Conservation (phyloP, 2,888 invertebrate genomes). For the Drosophila fulvimacula region DNA sequence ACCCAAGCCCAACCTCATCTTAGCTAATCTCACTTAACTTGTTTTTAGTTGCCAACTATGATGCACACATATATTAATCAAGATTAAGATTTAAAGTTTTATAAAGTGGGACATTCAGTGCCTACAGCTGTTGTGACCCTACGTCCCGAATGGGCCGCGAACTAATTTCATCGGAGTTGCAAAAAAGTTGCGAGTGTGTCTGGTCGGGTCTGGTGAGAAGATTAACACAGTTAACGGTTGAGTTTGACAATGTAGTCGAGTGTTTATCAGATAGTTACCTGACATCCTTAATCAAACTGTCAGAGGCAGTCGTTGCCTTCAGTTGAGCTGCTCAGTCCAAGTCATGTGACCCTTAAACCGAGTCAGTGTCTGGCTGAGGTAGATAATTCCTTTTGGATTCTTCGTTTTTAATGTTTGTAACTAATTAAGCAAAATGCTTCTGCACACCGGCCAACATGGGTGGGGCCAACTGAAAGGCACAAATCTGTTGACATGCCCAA, state of each 20-base stretch:
- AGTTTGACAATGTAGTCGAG: conserved; percentile 25
- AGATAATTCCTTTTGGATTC: conserved; percentile 49
- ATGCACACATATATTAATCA: neutral
- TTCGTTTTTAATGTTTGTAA: conserved; percentile 68
- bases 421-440: conserved; percentile 79
- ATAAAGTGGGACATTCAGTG: neutral
- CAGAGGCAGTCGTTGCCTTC: conserved; percentile 1
- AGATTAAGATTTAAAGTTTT: conserved; percentile 4
- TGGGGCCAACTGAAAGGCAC: conserved; percentile 23
- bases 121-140: neutral
- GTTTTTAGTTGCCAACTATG: neutral
- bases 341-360: conserved; percentile 19
- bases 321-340: neutral
- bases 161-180: conserved; percentile 20
- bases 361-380: conserved; percentile 17
- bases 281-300: conserved; percentile 33
- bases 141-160: neutral
- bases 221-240: conserved; percentile 23
- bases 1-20: neutral
- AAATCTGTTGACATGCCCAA: conserved; percentile 81
- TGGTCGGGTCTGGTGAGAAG: conserved; percentile 13
- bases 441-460: conserved; percentile 51
- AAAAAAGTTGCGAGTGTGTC: conserved; percentile 8
- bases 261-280: conserved; percentile 34
- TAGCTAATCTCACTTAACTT: neutral